Conservation (phyloP, 2,888 invertebrate genomes). For the Micoletzkya japonica region DNA sequence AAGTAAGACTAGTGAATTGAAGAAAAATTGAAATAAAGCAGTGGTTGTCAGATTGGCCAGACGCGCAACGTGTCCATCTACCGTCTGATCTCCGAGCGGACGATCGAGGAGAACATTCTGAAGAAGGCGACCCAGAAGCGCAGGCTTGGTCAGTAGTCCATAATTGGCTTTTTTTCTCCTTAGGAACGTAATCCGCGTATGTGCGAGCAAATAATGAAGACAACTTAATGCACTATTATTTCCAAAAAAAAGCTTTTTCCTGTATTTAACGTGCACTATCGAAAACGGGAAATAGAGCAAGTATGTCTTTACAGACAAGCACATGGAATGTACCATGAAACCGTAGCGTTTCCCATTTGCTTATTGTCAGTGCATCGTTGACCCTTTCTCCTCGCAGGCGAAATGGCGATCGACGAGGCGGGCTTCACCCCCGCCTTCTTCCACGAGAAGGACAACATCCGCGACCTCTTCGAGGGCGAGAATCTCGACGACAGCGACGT, state of each 20-base stretch:
- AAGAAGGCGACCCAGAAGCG: slow-evolving; percentile 98
- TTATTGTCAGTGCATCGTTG: not conserved
- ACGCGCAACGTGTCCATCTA: slow-evolving; percentile 98
- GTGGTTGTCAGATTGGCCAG: slow-evolving; percentile 83
- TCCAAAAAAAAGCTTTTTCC: too few relatives aligned
- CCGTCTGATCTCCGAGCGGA: slow-evolving; percentile 90
- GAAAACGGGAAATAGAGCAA: too few relatives aligned
- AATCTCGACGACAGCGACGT: slow-evolving; percentile 42
- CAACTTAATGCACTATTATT: too few relatives aligned
- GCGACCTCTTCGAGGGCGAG: slow-evolving; percentile 59
- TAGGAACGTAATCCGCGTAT: too few relatives aligned
- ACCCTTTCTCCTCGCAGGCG: slow-evolving; percentile 62
- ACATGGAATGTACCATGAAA: too few relatives aligned
- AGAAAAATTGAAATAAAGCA: not conserved
- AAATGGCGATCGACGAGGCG: slow-evolving; percentile 96
- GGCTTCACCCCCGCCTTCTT: slow-evolving; percentile 97
- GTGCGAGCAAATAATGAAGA: too few relatives aligned
- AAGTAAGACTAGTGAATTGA: too few relatives aligned
- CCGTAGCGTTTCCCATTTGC: not conserved
- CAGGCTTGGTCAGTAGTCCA: slow-evolving; percentile 73
- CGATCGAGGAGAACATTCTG: slow-evolving; percentile 97
- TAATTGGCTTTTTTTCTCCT: too few relatives aligned
- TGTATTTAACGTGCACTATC: too few relatives aligned
- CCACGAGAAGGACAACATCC: slow-evolving; percentile 68
- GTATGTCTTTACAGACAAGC: too few relatives aligned